phyloP scores from a whole-genome alignment of 1,140 invertebrate genomes.

The Antheraea mylitta region DNA sequence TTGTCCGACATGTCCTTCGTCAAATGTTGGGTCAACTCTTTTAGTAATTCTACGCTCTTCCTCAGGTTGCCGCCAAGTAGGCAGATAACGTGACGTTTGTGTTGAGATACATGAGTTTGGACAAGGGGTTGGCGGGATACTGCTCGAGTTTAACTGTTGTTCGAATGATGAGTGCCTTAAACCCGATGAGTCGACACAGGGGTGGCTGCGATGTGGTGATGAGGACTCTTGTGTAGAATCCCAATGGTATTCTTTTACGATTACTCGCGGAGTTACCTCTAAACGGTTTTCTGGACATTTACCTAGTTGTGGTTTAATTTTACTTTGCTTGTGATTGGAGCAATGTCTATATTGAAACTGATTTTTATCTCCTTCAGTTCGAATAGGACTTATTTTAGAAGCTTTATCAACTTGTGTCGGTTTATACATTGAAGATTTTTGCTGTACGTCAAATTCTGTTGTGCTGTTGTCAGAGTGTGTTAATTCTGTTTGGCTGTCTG shows the following conservation, averaged over 20 bases:
- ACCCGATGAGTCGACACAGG: not conserved
- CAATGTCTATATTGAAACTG: not conserved
- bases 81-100: not conserved
- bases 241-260: conserved; percentile 27
- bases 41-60: not conserved
- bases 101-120: not conserved
- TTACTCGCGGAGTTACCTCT: not conserved
- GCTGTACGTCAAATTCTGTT: not conserved
- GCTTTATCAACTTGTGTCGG: not conserved
- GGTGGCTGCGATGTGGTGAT: not conserved
- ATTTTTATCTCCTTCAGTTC: not conserved
- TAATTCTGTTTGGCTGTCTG: not conserved
- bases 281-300: not conserved
- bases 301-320: not conserved
- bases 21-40: not conserved
- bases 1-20: not conserved
- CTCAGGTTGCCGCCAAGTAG: not conserved
- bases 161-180: not conserved
- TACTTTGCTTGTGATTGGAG: not conserved
- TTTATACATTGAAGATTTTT: not conserved
- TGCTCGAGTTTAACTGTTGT: not conserved
- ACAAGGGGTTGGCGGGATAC: not conserved
- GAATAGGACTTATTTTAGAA: not conserved
- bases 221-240: conserved; percentile 6
- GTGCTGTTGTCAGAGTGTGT: not conserved